phyloP scores from a whole-genome alignment of 2,888 invertebrate species.

The Stenodema calcarata region DNA sequence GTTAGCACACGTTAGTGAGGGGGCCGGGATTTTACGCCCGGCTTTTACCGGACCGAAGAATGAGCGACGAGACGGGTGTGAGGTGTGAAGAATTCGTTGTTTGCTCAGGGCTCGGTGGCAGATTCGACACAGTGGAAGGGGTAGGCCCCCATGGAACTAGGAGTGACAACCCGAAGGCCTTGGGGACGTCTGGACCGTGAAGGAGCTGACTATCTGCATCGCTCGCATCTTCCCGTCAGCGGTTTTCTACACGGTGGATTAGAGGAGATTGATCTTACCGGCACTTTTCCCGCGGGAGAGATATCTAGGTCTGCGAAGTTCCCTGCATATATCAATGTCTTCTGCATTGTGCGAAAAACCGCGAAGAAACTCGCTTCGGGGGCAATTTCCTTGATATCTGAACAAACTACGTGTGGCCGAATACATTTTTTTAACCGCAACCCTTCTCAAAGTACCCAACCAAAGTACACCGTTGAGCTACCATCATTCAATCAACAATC shows the following conservation, averaged over 20 bases:
- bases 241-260: background rate
- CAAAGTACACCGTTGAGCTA: too few relatives aligned
- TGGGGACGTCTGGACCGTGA: constrained; percentile 3
- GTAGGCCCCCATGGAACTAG: background rate
- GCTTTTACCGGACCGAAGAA: background rate
- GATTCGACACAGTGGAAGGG: background rate
- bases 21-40: background rate
- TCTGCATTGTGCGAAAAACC: background rate
- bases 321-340: background rate
- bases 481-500: too few relatives aligned
- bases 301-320: background rate
- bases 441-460: too few relatives aligned
- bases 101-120: background rate
- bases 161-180: constrained; percentile 20
- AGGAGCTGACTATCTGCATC: constrained; percentile 19
- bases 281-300: background rate
- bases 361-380: background rate
- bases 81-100: constrained; percentile 33
- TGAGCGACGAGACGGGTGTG: background rate
- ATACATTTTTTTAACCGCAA: too few relatives aligned
- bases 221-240: background rate
- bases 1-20: background rate
- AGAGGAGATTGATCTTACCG: constrained; percentile 17
- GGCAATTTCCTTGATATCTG: too few relatives aligned
- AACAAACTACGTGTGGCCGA: too few relatives aligned